phyloP scores from a whole-genome alignment of 2,113 vertebrate species.

The Rousettus leschenaultii region DNA sequence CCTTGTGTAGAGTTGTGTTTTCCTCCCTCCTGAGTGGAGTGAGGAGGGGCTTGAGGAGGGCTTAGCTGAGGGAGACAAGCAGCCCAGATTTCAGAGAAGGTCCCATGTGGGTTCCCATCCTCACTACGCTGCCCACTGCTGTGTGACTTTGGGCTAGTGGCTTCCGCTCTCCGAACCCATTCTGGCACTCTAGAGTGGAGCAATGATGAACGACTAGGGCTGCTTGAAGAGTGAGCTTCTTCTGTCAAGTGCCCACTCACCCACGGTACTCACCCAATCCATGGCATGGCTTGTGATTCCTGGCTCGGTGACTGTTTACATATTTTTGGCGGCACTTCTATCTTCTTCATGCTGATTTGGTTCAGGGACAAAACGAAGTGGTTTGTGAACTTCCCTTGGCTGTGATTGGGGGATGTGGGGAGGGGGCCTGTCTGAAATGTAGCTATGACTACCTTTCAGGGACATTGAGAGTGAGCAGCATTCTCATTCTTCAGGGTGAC shows the following conservation, averaged over 20 bases:
- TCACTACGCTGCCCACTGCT: background rate
- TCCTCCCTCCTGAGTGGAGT: background rate
- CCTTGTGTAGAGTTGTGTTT: background rate
- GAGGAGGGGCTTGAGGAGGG: background rate
- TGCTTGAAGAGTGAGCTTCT: background rate
- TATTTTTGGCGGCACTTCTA: background rate
- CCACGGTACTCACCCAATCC: accelerated
- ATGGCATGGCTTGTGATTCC: background rate
- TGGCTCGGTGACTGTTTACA: no score
- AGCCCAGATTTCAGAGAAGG: background rate
- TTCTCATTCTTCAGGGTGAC: background rate
- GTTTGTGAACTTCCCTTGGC: background rate
- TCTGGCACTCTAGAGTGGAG: background rate
- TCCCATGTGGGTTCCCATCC: background rate
- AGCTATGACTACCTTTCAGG: background rate
- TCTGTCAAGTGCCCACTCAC: background rate
- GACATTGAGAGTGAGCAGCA: background rate
- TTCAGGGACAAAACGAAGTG: background rate
- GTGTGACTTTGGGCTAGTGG: background rate
- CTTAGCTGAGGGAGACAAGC: background rate
- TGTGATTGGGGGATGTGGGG: background rate
- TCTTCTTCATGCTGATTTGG: background rate
- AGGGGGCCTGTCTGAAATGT: background rate
- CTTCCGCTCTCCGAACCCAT: background rate
- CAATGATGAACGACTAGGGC: background rate